Conservation (phyloP, 2,888 invertebrate species). For the Busseola fusca region DNA sequence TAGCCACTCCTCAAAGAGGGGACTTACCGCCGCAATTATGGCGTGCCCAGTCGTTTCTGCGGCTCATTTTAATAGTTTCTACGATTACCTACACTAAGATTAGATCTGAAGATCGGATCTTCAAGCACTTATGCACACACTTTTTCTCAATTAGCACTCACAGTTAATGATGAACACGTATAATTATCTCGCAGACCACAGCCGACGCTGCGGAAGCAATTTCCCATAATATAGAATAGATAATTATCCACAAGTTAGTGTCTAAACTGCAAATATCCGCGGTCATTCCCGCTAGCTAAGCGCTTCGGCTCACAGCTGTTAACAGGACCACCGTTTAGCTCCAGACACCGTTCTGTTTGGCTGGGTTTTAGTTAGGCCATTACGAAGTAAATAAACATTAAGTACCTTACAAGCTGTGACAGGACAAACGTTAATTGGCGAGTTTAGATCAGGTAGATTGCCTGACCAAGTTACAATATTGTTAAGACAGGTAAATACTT, state of each 20-base stretch:
- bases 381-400: slow-evolving; percentile 19
- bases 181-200: slow-evolving; percentile 24
- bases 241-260: slow-evolving; percentile 30
- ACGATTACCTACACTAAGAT: neutral
- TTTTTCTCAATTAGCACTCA: slow-evolving; percentile 13
- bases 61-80: neutral
- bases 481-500: too few relatives aligned
- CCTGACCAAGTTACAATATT: neutral
- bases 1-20: too few relatives aligned
- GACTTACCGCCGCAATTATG: too few relatives aligned
- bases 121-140: neutral
- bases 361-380: slow-evolving; percentile 4
- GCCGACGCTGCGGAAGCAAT: slow-evolving; percentile 13
- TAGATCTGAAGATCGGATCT: slow-evolving; percentile 2
- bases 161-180: slow-evolving; percentile 10
- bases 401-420: neutral
- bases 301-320: slow-evolving; percentile 37
- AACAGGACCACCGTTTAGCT: slow-evolving; percentile 36
- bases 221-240: slow-evolving; percentile 24
- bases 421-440: neutral
- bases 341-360: slow-evolving; percentile 25
- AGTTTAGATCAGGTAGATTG: neutral
- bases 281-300: slow-evolving; percentile 33
- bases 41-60: too few relatives aligned
- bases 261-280: slow-evolving; percentile 32